Conservation (phyloP, 2,113 vertebrate species). For the Crotalus horridus region DNA sequence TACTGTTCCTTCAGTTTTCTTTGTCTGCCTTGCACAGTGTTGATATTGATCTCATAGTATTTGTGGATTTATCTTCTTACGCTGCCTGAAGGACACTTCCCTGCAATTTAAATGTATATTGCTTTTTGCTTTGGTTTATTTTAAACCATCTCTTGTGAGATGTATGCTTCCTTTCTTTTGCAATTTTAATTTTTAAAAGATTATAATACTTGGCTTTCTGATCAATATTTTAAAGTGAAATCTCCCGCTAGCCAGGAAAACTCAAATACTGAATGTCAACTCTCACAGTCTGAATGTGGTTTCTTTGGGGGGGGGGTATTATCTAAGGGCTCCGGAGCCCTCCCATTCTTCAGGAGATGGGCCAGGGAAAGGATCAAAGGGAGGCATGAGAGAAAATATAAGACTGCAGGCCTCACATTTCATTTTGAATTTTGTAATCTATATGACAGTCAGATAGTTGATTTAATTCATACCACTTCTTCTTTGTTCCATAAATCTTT, state of each 20-base stretch:
- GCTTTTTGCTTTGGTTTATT: conserved; percentile 30
- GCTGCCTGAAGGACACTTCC: not conserved
- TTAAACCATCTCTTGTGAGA: conserved; percentile 28
- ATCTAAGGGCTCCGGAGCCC: conserved; percentile 11
- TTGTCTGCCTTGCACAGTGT: not conserved
- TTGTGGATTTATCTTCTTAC: conserved; percentile 29
- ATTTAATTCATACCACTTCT: not conserved
- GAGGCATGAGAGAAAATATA: not conserved
- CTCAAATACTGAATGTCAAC: not conserved
- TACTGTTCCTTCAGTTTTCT: not conserved
- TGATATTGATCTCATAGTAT: conserved; percentile 12
- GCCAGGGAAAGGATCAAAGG: not conserved
- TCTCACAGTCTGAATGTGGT: conserved; percentile 7
- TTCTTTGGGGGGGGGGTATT: not conserved
- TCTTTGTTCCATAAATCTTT: not conserved
- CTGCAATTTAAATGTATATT: conserved; percentile 45
- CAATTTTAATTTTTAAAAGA: conserved; percentile 3
- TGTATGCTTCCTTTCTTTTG: conserved; percentile 21
- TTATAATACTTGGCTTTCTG: conserved; percentile 3
- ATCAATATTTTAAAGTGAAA: conserved; percentile 19
- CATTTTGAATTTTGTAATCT: not conserved
- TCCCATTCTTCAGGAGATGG: not conserved
- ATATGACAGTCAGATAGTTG: not conserved
- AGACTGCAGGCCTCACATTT: not conserved
- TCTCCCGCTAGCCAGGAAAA: conserved; percentile 23